Conservation (phyloP, 2,113 vertebrate genomes). For the Montifringilla adamsi region DNA sequence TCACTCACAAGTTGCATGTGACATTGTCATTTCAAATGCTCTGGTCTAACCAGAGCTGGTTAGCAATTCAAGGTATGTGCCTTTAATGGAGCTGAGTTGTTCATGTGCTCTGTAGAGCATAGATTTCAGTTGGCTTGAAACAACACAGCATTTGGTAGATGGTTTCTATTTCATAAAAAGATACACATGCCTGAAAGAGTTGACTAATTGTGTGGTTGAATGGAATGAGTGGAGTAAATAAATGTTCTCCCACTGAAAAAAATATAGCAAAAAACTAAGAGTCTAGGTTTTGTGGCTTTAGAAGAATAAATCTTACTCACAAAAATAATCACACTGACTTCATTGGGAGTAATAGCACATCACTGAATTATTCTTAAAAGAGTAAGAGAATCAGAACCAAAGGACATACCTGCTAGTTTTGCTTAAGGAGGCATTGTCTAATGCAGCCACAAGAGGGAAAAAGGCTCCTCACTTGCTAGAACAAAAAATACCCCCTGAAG, state of each 20-base stretch:
- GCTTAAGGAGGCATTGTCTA: neutral
- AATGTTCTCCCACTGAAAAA: neutral
- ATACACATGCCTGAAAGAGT: neutral
- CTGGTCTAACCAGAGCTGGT: conserved; percentile 27
- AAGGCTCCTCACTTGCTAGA: neutral
- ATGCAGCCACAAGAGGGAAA: neutral
- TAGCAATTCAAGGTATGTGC: neutral
- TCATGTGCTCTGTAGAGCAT: neutral
- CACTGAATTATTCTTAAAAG: neutral
- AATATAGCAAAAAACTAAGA: neutral
- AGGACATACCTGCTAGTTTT: neutral
- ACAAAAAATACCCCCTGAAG: neutral
- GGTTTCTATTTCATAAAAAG: conserved; percentile 56
- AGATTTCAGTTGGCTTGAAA: neutral
- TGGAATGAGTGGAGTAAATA: neutral
- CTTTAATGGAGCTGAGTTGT: neutral
- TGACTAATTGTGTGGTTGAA: neutral
- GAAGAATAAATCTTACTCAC: neutral
- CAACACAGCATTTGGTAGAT: conserved; percentile 2
- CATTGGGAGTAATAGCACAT: neutral
- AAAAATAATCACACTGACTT: neutral
- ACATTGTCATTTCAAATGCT: conserved; percentile 52
- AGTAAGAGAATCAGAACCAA: neutral
- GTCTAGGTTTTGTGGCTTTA: neutral
- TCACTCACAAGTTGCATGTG: conserved; percentile 45